Evolutionary conservation across 2,888 invertebrate genomes (phyloP).

Genomic region (Cosmorhoe ocellata): DNA sequence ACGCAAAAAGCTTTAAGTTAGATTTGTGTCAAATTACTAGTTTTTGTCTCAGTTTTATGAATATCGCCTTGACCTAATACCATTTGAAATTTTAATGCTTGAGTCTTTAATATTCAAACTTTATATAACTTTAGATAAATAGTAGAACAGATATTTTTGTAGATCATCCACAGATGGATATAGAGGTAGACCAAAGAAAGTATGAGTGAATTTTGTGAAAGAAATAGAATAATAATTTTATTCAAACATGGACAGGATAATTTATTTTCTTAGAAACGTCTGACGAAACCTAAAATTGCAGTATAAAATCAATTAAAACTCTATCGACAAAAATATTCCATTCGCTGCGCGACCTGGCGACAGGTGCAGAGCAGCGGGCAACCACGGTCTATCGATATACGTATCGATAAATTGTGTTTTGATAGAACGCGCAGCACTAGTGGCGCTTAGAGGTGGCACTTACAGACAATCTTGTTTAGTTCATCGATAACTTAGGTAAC

Average conservation of each 20-base stretch:
- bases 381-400: constrained; percentile 54
- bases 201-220: too few species aligned
- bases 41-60: constrained; percentile 11
- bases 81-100: constrained; percentile 5
- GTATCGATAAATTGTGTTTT: constrained; percentile 66
- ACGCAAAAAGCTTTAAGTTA: constrained; percentile 6
- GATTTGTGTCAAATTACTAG: constrained; percentile 8
- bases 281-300: background rate
- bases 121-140: too few species aligned
- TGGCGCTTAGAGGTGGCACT: constrained; percentile 39
- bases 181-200: too few species aligned
- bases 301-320: constrained; percentile 32
- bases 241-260: too few species aligned
- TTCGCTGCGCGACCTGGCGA: constrained; percentile 42
- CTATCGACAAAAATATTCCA: constrained; percentile 50
- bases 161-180: too few species aligned
- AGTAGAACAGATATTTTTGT: too few species aligned
- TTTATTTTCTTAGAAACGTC: too few species aligned
- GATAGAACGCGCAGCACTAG: constrained; percentile 49
- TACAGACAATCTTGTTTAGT: constrained; percentile 2
- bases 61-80: constrained; percentile 28
- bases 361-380: constrained; percentile 63
- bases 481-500: constrained; percentile 3
- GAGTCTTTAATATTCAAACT: too few species aligned
- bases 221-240: too few species aligned